A percentile compares a stretch with the other conserved stretches of the same genome.
phyloP scores from a whole-genome alignment of 2,888 invertebrate species.

The Sclerodermus sp. region DNA sequence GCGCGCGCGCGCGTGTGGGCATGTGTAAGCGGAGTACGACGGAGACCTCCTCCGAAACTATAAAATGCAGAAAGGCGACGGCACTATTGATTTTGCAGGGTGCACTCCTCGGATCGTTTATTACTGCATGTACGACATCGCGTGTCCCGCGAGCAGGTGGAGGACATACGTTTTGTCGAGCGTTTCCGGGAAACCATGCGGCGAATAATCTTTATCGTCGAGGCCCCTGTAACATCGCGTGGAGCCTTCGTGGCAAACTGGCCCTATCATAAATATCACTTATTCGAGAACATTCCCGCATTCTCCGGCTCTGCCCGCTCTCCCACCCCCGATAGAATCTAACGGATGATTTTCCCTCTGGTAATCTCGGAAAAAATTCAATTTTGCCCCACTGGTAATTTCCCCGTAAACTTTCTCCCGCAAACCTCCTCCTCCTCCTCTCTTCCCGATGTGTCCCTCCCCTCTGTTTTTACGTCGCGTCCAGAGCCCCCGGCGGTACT shows the following conservation, averaged over 20 bases:
- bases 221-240: no score
- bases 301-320: neutral
- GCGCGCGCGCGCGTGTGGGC: neutral
- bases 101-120: constrained; percentile 21
- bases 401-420: no score
- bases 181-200: neutral
- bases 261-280: no score
- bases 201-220: neutral
- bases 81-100: constrained; percentile 8
- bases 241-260: no score
- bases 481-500: no score
- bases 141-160: neutral
- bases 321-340: neutral
- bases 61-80: neutral
- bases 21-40: neutral
- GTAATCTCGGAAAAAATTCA: no score
- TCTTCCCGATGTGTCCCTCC: no score
- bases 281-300: neutral
- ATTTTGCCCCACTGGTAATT: no score
- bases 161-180: neutral
- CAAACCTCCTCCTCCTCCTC: no score
- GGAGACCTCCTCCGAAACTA: neutral
- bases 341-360: no score
- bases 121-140: constrained; percentile 7
- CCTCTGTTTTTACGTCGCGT: no score